Evolutionary conservation across 1,140 invertebrate genomes (phyloP).

Genomic region (Hesperophylax magnus): DNA sequence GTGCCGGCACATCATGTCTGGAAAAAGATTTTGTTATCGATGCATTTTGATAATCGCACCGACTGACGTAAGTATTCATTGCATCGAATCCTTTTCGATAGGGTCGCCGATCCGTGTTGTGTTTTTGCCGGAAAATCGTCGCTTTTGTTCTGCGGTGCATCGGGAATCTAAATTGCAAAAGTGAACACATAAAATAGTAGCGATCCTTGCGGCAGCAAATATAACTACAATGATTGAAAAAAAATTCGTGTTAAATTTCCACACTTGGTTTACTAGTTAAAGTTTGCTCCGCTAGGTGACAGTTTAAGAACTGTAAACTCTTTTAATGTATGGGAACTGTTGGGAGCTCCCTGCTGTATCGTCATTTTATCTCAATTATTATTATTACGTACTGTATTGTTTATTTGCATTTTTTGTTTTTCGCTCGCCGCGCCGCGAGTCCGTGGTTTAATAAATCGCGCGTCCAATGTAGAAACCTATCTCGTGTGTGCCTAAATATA

Average conservation of each 20-base stretch:
- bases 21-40: slow-evolving; percentile 1
- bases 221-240: too few species aligned
- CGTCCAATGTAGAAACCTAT: too few species aligned
- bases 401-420: slow-evolving; percentile 36
- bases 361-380: too few species aligned
- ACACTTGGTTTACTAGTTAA: too few species aligned
- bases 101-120: not conserved
- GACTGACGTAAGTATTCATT: slow-evolving; percentile 13
- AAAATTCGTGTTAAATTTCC: too few species aligned
- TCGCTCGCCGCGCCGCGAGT: slow-evolving; percentile 7
- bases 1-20: slow-evolving; percentile 7
- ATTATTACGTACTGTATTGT: not conserved
- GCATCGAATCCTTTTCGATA: not conserved
- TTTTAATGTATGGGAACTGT: too few species aligned
- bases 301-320: too few species aligned
- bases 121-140: not conserved
- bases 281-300: too few species aligned
- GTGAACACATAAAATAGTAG: too few species aligned
- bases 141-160: slow-evolving; percentile 10
- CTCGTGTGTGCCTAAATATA: slow-evolving; percentile 9
- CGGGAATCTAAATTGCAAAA: not conserved
- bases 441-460: not conserved
- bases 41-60: slow-evolving; percentile 5
- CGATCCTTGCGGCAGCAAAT: too few species aligned
- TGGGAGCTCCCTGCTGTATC: too few species aligned